Base-by-base conservation (phyloP, 2,113 vertebrate species). In the Otis tarda region DNA sequence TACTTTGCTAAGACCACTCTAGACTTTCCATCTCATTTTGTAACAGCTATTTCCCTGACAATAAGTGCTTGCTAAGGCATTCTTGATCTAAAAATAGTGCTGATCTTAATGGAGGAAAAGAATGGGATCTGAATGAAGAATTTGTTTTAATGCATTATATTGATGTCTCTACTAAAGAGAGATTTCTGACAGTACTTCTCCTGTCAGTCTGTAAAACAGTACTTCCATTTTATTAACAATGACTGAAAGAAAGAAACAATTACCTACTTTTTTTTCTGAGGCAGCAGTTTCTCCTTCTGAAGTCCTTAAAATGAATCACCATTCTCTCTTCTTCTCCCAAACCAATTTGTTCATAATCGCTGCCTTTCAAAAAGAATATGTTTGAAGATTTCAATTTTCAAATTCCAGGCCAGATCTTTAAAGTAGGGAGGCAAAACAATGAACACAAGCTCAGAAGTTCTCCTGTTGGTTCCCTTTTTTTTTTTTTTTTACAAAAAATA, bases 261-360 rank as follows among this genome's bases (percentile, higher is more conserved):
- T 92, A 37, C 27, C n/a, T 79, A 19, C 12, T 49, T 56, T 56
- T 56, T 68, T 90, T 87, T 71, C 37, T 67, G 53, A 63, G 68
- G 37, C 24, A 78, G 23, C 31, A 89, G 13, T 78, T 84, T 91
- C 56, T 89, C 33, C 56, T 92, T 73, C 85, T 77, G 59, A 92
- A 94, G 83, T 70, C 52, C 76, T 95, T 55, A 56, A 63, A 90
- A 90, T 52, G 19, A 93, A 88, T 53, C 6, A 5, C 24, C 9
- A 20, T 71, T 94, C 23, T 76, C 14, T 89, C 70, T 85, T 65
- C 30, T 7, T 83, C 28, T 83, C 43, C 71, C 41, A 92, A 90
- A 90, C 20, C 23, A 90, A 92, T 90, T 94, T 89, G 47, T 77
- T 95, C 76, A 43, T 94, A 89, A 90, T 83, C 8, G 0, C 37